phyloP scores from a whole-genome alignment of 2,797 vertebrate genomes.

The Betta splendens region DNA sequence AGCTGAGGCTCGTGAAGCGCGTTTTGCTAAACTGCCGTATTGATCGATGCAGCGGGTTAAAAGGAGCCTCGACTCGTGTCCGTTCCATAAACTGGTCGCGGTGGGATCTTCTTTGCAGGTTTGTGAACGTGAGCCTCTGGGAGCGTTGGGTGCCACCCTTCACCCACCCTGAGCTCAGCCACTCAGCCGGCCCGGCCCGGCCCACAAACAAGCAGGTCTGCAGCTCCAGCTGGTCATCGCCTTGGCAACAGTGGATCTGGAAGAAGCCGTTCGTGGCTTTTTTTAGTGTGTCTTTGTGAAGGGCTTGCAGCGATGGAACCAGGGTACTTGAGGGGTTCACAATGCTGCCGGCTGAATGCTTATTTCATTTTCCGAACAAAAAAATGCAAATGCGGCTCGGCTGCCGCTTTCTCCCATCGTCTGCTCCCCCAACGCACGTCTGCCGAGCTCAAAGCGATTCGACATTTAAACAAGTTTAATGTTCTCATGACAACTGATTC shows the following conservation, averaged over 20 bases:
- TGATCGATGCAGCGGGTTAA: too few species aligned
- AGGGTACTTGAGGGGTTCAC: conserved; percentile 75
- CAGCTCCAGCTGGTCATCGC: conserved; percentile 79
- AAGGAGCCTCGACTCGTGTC: not conserved
- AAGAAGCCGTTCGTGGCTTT: conserved; percentile 65
- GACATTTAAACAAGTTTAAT: conserved; percentile 39
- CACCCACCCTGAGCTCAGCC: conserved; percentile 45
- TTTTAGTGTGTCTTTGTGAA: conserved; percentile 78
- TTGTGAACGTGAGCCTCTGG: conserved; percentile 46
- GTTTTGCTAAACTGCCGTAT: too few species aligned
- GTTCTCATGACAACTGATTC: conserved; percentile 48
- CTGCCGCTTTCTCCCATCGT: conserved; percentile 12
- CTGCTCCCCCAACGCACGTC: not conserved
- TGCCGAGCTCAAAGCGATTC: conserved; percentile 13
- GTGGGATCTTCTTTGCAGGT: conserved; percentile 4
- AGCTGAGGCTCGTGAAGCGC: too few species aligned
- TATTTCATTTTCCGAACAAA: conserved; percentile 77
- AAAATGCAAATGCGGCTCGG: conserved; percentile 74
- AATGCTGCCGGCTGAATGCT: conserved; percentile 78
- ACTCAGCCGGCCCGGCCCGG: conserved; percentile 60
- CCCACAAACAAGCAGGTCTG: conserved; percentile 74
- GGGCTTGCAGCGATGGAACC: conserved; percentile 66
- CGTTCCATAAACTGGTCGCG: too few species aligned
- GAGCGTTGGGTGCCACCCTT: conserved; percentile 27
- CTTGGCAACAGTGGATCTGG: conserved; percentile 79